These are phyloP conservation scores for Drosophila rubida DNA, from an alignment of 2,888 invertebrate species.

Conservation along the genomic window DNA sequence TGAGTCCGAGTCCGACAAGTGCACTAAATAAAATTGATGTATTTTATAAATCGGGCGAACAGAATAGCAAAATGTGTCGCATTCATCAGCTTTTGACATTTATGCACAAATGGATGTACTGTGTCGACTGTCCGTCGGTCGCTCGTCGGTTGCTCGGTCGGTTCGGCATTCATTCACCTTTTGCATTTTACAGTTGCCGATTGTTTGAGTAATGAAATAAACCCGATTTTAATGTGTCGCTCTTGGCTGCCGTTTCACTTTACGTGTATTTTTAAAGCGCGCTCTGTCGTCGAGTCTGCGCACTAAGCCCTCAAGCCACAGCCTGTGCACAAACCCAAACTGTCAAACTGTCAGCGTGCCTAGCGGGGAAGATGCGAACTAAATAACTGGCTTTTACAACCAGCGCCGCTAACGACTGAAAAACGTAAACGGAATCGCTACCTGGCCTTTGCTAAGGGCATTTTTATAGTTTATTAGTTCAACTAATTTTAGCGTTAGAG, in stretches of 20 bases:
- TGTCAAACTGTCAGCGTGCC: slow-evolving; percentile 21
- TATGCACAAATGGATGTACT: neutral
- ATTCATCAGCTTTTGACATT: neutral
- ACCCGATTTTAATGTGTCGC: slow-evolving; percentile 1
- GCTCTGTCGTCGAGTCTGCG: slow-evolving; percentile 66
- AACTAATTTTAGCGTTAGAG: too few relatives aligned
- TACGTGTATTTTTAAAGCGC: slow-evolving; percentile 34
- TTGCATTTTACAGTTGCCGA: slow-evolving; percentile 15
- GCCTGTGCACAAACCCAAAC: slow-evolving; percentile 63
- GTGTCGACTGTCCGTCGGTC: neutral
- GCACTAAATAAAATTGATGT: slow-evolving; percentile 9
- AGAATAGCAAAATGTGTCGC: neutral
- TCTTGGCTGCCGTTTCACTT: slow-evolving; percentile 7
- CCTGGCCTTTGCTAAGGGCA: neutral
- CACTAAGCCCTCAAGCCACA: slow-evolving; percentile 39
- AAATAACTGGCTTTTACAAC: slow-evolving; percentile 23
- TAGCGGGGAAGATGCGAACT: slow-evolving; percentile 58
- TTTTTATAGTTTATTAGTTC: neutral
- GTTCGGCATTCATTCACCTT: neutral
- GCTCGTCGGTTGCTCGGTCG: too few relatives aligned
- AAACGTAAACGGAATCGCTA: neutral
- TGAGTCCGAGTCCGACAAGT: neutral
- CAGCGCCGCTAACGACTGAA: neutral
- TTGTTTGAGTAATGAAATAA: slow-evolving; percentile 14
- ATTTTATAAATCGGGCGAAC: slow-evolving; percentile 1